phyloP scores from a whole-genome alignment of 2,797 vertebrate genomes.

The Uromys caudimaculatus region DNA sequence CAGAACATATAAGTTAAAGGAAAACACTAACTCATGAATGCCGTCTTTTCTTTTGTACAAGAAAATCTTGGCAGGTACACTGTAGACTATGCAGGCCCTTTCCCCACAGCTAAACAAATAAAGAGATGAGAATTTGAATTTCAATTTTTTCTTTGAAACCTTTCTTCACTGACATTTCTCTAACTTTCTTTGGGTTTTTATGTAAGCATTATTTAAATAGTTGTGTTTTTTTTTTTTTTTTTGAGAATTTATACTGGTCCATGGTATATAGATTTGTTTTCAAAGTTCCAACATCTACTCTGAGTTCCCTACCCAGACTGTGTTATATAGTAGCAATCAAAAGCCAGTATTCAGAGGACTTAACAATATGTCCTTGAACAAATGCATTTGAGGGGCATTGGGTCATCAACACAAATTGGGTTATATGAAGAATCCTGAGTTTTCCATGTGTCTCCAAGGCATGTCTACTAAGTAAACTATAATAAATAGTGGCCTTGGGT shows the following conservation, averaged over 20 bases:
- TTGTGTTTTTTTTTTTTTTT: neutral
- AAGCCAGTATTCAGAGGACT: neutral
- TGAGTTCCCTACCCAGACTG: fast-evolving
- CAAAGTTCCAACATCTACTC: neutral
- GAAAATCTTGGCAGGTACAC: too few species aligned
- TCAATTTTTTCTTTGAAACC: neutral
- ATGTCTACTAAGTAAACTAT: constrained; percentile 29
- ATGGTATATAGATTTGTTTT: neutral
- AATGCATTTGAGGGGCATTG: neutral
- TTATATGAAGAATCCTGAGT: neutral
- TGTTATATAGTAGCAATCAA: neutral
- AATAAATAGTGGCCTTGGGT: constrained; percentile 22
- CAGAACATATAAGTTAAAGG: neutral
- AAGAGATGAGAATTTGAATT: neutral
- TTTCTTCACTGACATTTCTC: neutral
- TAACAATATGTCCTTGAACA: neutral
- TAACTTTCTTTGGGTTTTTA: neutral
- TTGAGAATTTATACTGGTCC: neutral
- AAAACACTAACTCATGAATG: too few species aligned
- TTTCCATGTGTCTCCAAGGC: neutral
- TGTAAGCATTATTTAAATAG: neutral
- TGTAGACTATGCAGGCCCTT: too few species aligned
- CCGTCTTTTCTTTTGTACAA: too few species aligned
- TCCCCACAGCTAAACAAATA: neutral
- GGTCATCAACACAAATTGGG: neutral